Conservation (phyloP, 2,113 vertebrate species). For the Chaetops frenatus region DNA sequence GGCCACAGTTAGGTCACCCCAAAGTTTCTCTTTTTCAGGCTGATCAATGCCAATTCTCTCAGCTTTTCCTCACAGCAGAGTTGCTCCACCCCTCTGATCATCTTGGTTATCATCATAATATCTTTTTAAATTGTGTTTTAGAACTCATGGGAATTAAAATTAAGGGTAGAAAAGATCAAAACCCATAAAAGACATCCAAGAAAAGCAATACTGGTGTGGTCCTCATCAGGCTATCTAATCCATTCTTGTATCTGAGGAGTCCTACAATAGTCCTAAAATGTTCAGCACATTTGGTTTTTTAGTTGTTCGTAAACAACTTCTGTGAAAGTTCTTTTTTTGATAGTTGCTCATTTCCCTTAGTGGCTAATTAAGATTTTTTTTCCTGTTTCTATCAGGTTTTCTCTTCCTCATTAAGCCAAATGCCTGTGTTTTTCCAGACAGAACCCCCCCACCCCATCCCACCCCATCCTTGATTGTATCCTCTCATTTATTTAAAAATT, state of each 20-base stretch:
- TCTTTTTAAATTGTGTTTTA: neutral
- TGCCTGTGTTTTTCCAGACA: fast-evolving
- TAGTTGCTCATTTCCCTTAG: neutral
- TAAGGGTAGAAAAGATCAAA: neutral
- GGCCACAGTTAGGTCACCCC: neutral
- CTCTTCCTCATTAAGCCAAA: neutral
- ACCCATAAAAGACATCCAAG: neutral
- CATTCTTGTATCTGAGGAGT: neutral
- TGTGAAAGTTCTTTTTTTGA: neutral
- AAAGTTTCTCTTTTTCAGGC: neutral
- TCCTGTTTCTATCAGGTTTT: neutral
- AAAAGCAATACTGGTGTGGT: neutral
- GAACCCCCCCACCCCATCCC: too few relatives aligned
- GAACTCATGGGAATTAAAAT: neutral
- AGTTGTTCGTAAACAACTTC: neutral
- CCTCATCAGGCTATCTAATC: neutral
- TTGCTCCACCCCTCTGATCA: neutral
- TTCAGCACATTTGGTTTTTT: neutral
- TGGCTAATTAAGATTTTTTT: neutral
- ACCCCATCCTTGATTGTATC: neutral
- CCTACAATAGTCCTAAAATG: neutral
- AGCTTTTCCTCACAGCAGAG: neutral
- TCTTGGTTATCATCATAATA: neutral
- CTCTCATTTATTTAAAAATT: neutral
- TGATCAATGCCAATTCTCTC: too few relatives aligned